Evolutionary conservation across 2,113 vertebrate genomes (phyloP), one percentile per base, ranked within the genome.

Genomic region (Callorhinus ursinus): DNA sequence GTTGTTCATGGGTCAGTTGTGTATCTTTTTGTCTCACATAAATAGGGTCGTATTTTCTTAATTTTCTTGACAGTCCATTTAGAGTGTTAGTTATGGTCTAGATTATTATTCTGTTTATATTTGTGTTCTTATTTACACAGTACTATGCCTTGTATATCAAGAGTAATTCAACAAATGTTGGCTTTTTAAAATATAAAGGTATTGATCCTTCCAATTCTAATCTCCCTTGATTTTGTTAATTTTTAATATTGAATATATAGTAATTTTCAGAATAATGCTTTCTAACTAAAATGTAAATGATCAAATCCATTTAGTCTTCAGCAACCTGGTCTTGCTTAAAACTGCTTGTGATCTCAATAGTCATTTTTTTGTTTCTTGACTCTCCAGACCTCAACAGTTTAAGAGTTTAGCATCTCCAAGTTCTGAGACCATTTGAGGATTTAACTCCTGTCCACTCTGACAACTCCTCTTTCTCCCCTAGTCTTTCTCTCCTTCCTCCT

Each of bases 231-330:
- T 22, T 97, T 95, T 93, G 3, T 57, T 77, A 77, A 86, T 11
- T 96, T 93, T 93, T 87, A 65, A 57, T 90, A 86, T 67, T 95
- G n/a, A 82, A 24, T 87, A 63, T 71, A 14, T 86, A 76, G 7
- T 49, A 89, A 80, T 88, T 90, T 97, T 89, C 55, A 92, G 39
- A 95, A 55, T 79, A 81, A 63, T 97, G 46, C n/a, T 94, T n/a
- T 76, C 4, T 92, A 82, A 61, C 31, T 76, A 91, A 7, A 76
- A 85, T 67, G 13, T 93, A 81, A 69, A 1, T 82, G 22, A 63
- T 51, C 61, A 95, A 15, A 77, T 76, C n/a, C 12, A 39, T 86
- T 69, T 15, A 42, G 22, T 28, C 11, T 82, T 91, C 46, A 85
- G 11, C 53, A 85, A 15, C 13, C 59, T 94, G 7, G 51, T 57